These are phyloP conservation scores for Manduca sexta DNA, from an alignment of 1,140 invertebrate genomes.

Conservation along the genomic window DNA sequence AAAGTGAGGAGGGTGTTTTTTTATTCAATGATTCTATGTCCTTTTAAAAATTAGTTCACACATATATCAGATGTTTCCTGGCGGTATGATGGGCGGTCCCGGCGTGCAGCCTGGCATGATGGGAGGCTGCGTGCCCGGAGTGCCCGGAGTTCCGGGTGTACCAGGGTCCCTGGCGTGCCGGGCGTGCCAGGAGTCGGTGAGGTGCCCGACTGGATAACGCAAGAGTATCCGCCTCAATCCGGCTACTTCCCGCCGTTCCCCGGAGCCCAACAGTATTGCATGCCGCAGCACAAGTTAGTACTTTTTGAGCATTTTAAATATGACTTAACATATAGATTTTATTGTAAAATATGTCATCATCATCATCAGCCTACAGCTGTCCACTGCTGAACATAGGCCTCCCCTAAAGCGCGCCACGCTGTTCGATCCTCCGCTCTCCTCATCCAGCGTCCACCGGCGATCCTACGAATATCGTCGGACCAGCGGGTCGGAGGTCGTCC, in stretches of 20 bases:
- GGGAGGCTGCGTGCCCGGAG: slow-evolving; percentile 14
- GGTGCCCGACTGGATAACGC: slow-evolving; percentile 15
- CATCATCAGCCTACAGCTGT: no score
- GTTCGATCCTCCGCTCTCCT: no score
- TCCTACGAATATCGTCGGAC: no score
- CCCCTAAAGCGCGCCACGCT: no score
- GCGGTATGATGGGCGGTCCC: slow-evolving; percentile 13
- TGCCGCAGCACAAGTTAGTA: slow-evolving; percentile 60
- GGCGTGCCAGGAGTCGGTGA: not conserved
- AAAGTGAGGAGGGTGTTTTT: no score
- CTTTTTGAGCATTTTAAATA: no score
- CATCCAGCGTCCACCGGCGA: no score
- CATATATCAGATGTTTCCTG: slow-evolving; percentile 43
- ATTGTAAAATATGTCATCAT: no score
- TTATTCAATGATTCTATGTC: no score
- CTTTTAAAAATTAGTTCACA: not conserved
- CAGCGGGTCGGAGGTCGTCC: no score
- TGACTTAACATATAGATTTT: no score
- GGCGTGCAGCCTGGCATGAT: slow-evolving; percentile 28
- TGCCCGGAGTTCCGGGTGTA: slow-evolving; percentile 10
- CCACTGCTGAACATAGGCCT: no score
- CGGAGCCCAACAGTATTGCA: slow-evolving; percentile 44
- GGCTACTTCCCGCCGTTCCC: slow-evolving; percentile 48
- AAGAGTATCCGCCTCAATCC: slow-evolving; percentile 21
- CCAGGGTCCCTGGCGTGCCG: slow-evolving; percentile 5